These are phyloP conservation scores for Auanema sp. DNA, from an alignment of 2,888 invertebrate species.

Conservation along the genomic window DNA sequence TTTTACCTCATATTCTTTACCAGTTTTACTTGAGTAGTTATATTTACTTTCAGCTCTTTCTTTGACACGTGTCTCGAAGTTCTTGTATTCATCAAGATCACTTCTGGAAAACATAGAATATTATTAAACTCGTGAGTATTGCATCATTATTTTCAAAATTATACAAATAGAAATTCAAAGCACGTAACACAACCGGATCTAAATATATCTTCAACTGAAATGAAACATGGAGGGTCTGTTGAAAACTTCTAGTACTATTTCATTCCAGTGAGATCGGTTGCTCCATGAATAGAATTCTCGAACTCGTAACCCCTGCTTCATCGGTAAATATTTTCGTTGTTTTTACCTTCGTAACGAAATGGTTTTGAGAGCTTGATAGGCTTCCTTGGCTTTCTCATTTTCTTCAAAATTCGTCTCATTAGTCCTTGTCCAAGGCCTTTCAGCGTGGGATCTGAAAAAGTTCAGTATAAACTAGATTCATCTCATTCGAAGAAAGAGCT, in stretches of 20 bases:
- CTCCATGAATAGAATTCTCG: too few relatives aligned
- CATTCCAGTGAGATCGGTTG: too few relatives aligned
- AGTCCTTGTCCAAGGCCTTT: constrained; percentile 82
- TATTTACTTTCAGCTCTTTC: constrained; percentile 58
- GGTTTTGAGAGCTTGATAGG: constrained; percentile 75
- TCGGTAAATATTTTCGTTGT: too few relatives aligned
- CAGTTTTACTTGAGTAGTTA: constrained; percentile 55
- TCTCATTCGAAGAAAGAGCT: too few relatives aligned
- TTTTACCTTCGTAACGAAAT: constrained; percentile 76
- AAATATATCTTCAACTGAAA: too few relatives aligned
- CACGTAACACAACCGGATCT: too few relatives aligned
- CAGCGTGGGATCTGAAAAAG: constrained; percentile 63
- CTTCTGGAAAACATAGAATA: constrained; percentile 49
- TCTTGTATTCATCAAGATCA: constrained; percentile 75
- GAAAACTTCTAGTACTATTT: too few relatives aligned
- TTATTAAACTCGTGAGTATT: background rate
- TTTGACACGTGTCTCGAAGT: constrained; percentile 76
- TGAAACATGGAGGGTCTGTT: too few relatives aligned
- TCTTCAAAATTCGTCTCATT: constrained; percentile 77
- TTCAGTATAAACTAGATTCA: too few relatives aligned
- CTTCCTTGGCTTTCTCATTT: constrained; percentile 78
- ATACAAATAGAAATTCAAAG: too few relatives aligned
- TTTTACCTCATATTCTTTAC: constrained; percentile 63
- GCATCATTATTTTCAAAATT: too few relatives aligned
- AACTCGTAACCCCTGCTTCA: too few relatives aligned